Percentiles rank a stretch among this genome's conserved stretches.
Evolutionary conservation across 2,797 vertebrate genomes (phyloP).

Genomic region (Graptemys geographica): DNA sequence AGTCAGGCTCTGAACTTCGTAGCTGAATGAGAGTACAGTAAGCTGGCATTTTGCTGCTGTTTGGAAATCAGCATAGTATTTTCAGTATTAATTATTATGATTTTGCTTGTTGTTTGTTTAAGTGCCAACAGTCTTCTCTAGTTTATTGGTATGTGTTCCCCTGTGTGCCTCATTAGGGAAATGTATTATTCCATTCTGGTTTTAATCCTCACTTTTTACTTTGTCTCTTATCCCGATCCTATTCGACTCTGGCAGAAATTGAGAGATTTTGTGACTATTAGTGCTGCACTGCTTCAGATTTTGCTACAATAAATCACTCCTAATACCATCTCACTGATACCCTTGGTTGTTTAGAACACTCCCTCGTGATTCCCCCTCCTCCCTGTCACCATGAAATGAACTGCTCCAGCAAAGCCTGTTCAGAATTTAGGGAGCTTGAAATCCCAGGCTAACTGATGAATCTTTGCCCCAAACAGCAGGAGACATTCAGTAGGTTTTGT

Average conservation of each 20-base stretch:
- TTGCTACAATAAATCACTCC: background rate
- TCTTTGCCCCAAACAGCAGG: slow-evolving; percentile 16
- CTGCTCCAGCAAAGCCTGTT: background rate
- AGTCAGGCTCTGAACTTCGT: background rate
- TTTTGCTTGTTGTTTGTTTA: background rate
- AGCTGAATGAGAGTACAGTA: background rate
- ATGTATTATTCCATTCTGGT: background rate
- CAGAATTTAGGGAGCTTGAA: background rate
- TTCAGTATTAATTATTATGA: slow-evolving; percentile 44
- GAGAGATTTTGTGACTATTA: background rate
- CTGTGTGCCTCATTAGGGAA: background rate
- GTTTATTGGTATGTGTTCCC: background rate
- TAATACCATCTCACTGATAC: background rate
- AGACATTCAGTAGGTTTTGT: background rate
- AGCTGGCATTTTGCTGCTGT: background rate
- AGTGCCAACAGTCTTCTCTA: background rate
- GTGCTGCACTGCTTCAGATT: background rate
- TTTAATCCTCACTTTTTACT: background rate
- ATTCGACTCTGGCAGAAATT: background rate
- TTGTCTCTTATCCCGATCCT: background rate
- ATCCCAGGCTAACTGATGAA: background rate
- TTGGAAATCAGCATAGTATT: background rate
- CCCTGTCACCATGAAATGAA: background rate
- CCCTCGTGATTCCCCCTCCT: background rate
- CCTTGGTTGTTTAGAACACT: background rate